Base-by-base conservation (phyloP, 2,888 invertebrate species). In the Harpagoxenus sublaevis region DNA sequence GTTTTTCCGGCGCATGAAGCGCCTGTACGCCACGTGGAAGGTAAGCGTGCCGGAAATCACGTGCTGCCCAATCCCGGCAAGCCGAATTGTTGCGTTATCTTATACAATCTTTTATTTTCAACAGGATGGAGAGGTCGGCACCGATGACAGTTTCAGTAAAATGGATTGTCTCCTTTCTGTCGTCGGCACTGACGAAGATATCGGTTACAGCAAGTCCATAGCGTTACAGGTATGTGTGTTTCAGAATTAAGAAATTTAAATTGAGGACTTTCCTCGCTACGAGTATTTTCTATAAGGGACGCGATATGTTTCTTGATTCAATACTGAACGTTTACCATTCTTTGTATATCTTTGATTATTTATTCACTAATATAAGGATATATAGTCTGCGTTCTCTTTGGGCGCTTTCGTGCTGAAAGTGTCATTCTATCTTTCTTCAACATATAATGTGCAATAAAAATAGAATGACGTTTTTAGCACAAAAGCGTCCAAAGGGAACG, bases 201-300 rank as follows among this genome's bases (percentile, higher is more conserved):
- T 98, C 88, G 97, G 99, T 73, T 99, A 99, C 95, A 98, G 99
- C 95, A 99, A 99, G 96, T 99, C 99, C 5, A 98, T 98, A 89
- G 98, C 99, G 28, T 96, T 99, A 89, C 99, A 99, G 97, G 98
- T 83, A 84, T 87, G 66, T 87, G 65, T 31, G 48, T 45, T 48
- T 60, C 15, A 35, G 55, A 81, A 53, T 66, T 6, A 18, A 18
- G 28, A 60, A 55, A 31, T n/a, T 3, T 60, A 1, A 62, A 0
- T 23, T 28, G 23, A 9, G 2, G 28, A 31, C 35, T 35, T 18
- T 18, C 23, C 10, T 35, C 8, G 12, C 60, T 6, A 35, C 6
- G 8, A 51, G 3, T n/a, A 28, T 65, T 4, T 18, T 10, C 3
- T 28, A 1, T 15, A 4, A 65, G n/a, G n/a, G 51, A 4, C 1